These are phyloP conservation scores for Plagiodera versicolora DNA, from an alignment of 2,888 invertebrate species.

Conservation along the genomic window DNA sequence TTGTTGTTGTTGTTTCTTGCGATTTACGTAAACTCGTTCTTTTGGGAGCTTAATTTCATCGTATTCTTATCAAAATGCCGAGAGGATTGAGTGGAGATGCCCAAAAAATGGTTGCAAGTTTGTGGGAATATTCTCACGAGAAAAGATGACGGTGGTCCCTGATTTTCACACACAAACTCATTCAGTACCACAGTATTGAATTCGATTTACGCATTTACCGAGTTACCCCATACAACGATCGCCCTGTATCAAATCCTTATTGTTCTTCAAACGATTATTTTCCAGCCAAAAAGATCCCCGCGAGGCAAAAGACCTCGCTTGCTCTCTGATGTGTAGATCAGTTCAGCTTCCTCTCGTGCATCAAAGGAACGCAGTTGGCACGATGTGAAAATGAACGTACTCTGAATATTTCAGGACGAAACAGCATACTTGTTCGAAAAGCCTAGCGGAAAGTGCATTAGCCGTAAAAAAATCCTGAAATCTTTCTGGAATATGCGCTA, in stretches of 20 bases:
- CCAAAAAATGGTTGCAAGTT: too few relatives aligned
- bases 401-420: slow-evolving; percentile 39
- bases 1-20: too few relatives aligned
- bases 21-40: too few relatives aligned
- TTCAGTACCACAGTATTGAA: too few relatives aligned
- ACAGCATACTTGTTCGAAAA: slow-evolving; percentile 42
- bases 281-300: neutral
- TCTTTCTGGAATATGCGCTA: slow-evolving; percentile 43
- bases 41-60: too few relatives aligned
- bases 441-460: slow-evolving; percentile 39
- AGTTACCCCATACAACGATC: too few relatives aligned
- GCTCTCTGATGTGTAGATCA: neutral
- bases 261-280: neutral
- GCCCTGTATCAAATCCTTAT: neutral
- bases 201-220: too few relatives aligned
- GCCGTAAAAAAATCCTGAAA: slow-evolving; percentile 43
- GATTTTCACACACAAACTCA: too few relatives aligned
- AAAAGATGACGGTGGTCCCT: too few relatives aligned
- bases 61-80: too few relatives aligned
- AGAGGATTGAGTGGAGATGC: too few relatives aligned
- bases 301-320: neutral
- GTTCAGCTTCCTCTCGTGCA: neutral
- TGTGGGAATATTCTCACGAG: too few relatives aligned
- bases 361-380: neutral
- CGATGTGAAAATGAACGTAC: neutral